A percentile compares a stretch with the other conserved stretches of the same genome.
These are phyloP conservation scores for Glossosoma conforme DNA, from an alignment of 1,140 invertebrate species.

Conservation along the genomic window DNA sequence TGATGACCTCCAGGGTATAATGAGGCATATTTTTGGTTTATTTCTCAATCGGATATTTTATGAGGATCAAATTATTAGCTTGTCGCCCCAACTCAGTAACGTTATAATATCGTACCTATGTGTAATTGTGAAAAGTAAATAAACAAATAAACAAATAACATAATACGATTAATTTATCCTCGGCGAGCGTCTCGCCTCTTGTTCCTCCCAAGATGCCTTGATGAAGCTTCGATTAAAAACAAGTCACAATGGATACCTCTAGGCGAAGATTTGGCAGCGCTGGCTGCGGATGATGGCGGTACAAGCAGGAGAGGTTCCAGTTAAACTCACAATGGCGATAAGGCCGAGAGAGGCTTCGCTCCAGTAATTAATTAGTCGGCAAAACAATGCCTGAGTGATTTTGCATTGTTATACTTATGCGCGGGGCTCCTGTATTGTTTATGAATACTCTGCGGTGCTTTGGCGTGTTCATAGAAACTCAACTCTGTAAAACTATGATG, in stretches of 20 bases:
- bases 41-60: no score
- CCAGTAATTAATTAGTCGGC: constrained; percentile 30
- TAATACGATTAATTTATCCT: no score
- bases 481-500: constrained; percentile 4
- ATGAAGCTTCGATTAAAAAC: constrained; percentile 5
- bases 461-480: no score
- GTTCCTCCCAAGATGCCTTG: no score
- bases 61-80: no score
- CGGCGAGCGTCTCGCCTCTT: no score
- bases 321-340: constrained; percentile 20
- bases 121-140: no score
- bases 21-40: no score
- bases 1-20: no score
- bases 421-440: neutral
- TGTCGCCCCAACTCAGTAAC: no score
- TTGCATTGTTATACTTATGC: constrained; percentile 18
- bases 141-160: no score
- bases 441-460: neutral
- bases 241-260: neutral
- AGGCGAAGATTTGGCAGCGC: neutral
- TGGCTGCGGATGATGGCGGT: constrained; percentile 13
- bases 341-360: constrained; percentile 25
- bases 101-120: no score
- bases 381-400: constrained; percentile 28
- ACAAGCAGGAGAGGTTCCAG: constrained; percentile 5